Percentiles rank a stretch among this genome's conserved stretches.
Conservation (phyloP, 2,888 invertebrate genomes). For the Agonum fuliginosum region DNA sequence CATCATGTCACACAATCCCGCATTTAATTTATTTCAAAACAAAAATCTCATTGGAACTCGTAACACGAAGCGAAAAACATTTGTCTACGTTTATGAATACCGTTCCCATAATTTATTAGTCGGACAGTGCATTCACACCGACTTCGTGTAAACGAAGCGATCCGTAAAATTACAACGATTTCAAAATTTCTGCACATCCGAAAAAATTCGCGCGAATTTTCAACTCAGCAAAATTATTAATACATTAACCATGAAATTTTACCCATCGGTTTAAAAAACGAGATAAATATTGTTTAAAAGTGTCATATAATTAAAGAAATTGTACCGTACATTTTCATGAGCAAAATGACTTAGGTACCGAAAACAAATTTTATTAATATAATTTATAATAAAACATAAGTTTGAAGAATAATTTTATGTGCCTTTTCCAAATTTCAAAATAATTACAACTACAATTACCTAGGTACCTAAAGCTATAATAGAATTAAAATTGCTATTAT, state of each 20-base stretch:
- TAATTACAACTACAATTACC: neutral
- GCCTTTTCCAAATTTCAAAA: no score
- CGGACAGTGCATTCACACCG: conserved; percentile 41
- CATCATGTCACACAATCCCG: conserved; percentile 1
- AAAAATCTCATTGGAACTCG: conserved; percentile 21
- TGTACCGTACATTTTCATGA: no score
- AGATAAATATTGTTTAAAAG: no score
- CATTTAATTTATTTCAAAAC: conserved; percentile 37
- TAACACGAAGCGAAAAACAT: conserved; percentile 30
- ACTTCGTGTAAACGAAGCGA: conserved; percentile 35
- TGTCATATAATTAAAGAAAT: no score
- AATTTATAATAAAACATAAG: no score
- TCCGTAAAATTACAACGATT: conserved; percentile 49
- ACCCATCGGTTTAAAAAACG: no score
- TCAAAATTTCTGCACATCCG: conserved; percentile 38
- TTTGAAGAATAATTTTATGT: conserved; percentile 10
- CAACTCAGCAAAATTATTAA: conserved; percentile 16
- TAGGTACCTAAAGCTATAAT: no score
- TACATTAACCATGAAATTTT: conserved; percentile 14
- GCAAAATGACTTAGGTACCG: no score
- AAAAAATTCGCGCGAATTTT: neutral
- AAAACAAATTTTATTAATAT: no score
- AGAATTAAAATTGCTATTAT: no score
- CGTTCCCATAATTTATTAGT: conserved; percentile 36
- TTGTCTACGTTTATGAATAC: conserved; percentile 33